These are phyloP conservation scores for Oriolus oriolus DNA, from an alignment of 2,113 vertebrate species.

Conservation along the genomic window DNA sequence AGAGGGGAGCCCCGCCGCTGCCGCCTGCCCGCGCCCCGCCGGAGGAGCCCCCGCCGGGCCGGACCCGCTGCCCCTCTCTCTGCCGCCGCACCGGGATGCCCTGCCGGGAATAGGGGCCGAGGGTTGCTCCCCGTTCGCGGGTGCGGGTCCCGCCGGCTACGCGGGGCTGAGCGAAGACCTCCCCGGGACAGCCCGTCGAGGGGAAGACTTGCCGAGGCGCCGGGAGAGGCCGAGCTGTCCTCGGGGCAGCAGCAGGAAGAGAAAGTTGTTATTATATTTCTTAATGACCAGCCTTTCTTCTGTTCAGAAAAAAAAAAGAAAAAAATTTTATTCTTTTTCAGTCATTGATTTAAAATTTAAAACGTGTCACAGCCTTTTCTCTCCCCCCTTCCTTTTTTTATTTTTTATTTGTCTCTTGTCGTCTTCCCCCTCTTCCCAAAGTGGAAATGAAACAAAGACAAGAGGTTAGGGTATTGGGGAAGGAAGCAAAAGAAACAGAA, in stretches of 20 bases:
- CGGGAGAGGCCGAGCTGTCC: background rate
- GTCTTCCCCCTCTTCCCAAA: background rate
- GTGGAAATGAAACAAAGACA: constrained; percentile 39
- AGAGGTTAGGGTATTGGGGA: background rate
- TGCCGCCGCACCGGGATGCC: background rate
- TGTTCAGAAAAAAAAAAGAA: background rate
- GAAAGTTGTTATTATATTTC: background rate
- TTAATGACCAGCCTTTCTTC: background rate
- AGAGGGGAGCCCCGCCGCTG: background rate
- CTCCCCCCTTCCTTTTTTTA: rapidly evolving
- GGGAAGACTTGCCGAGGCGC: background rate
- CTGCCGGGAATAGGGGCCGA: background rate
- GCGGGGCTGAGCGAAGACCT: background rate
- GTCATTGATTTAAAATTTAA: background rate
- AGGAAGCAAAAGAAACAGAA: constrained; percentile 33
- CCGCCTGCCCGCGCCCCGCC: background rate
- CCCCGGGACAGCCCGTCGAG: background rate
- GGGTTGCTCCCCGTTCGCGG: background rate
- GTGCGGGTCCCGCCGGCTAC: background rate
- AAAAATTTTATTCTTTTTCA: background rate
- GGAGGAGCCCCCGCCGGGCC: background rate
- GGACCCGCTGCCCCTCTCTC: background rate
- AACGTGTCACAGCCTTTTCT: background rate
- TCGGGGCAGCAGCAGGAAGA: background rate
- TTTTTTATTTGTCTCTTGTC: background rate